phyloP scores from a whole-genome alignment of 2,113 vertebrate species.

The Malurus alboscapulatus region DNA sequence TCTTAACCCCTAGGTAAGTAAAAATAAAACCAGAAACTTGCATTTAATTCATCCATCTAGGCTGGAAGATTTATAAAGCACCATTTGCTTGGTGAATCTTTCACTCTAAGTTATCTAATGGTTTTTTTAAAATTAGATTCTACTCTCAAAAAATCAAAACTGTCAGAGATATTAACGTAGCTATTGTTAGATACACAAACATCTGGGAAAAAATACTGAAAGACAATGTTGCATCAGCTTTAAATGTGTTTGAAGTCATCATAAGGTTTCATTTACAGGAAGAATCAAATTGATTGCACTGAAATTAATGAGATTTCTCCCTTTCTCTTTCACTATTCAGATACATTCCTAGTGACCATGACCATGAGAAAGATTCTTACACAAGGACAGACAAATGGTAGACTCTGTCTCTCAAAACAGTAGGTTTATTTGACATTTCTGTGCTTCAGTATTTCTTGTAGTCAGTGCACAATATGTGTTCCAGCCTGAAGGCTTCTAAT shows the following conservation, averaged over 20 bases:
- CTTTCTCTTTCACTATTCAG: slow-evolving; percentile 1
- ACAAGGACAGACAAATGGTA: not conserved
- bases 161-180: not conserved
- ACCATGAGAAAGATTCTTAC: not conserved
- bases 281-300: not conserved
- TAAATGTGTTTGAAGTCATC: not conserved
- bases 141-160: slow-evolving; percentile 20
- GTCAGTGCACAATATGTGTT: not conserved
- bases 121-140: slow-evolving; percentile 47
- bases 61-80: not conserved
- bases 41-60: not conserved
- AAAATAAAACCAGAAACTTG: not conserved
- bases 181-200: slow-evolving; percentile 12
- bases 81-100: not conserved
- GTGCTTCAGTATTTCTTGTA: not conserved
- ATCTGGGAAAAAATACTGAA: not conserved
- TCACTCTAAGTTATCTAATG: slow-evolving; percentile 16
- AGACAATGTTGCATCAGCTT: not conserved
- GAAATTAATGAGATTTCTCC: slow-evolving; percentile 13
- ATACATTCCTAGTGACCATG: not conserved
- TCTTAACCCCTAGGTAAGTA: not conserved
- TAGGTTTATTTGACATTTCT: not conserved
- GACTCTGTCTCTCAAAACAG: not conserved
- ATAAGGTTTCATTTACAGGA: not conserved
- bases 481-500: slow-evolving; percentile 26